Evolutionary conservation across 92 coral and sea anemone species (phyloP).

Genomic region (Epizoanthus rinbou): DNA sequence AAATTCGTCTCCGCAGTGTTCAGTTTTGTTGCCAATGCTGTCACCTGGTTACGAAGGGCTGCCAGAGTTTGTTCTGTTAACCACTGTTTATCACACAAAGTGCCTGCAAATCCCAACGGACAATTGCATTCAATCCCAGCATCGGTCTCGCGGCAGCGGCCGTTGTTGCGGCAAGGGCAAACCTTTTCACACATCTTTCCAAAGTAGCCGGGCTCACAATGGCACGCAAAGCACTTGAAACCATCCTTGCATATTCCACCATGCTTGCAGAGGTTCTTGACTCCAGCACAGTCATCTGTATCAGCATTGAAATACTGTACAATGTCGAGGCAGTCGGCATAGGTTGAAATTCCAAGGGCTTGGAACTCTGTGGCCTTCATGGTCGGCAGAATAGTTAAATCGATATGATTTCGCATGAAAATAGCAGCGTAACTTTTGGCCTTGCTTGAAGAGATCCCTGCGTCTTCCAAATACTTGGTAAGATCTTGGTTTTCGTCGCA

Average conservation of each 20-base stretch:
- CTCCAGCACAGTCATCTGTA: conserved; percentile 51
- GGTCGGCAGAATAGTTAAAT: conserved; percentile 44
- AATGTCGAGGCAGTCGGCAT: conserved; percentile 66
- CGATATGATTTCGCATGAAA: conserved; percentile 51
- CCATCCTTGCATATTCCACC: conserved; percentile 50
- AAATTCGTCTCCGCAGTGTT: conserved; percentile 14
- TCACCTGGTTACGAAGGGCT: conserved; percentile 26
- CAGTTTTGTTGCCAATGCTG: neutral
- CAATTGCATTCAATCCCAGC: conserved; percentile 49
- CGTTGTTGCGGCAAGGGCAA: conserved; percentile 49
- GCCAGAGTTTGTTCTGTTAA: conserved; percentile 22
- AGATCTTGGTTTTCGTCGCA: conserved; percentile 14
- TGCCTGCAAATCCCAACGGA: conserved; percentile 42
- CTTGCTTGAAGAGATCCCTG: conserved; percentile 49
- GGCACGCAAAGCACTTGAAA: conserved; percentile 48
- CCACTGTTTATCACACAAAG: conserved; percentile 33
- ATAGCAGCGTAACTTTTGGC: conserved; percentile 39
- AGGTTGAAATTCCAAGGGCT: conserved; percentile 52
- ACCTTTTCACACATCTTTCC: conserved; percentile 45
- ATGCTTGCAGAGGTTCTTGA: conserved; percentile 33
- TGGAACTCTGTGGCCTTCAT: conserved; percentile 56
- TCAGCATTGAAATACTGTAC: conserved; percentile 54
- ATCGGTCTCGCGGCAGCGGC: conserved; percentile 31
- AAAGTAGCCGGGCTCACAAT: conserved; percentile 43
- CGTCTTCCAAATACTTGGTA: conserved; percentile 36